Evolutionary conservation across 2,888 invertebrate species (phyloP).

Genomic region (Diachrysia chrysitis): DNA sequence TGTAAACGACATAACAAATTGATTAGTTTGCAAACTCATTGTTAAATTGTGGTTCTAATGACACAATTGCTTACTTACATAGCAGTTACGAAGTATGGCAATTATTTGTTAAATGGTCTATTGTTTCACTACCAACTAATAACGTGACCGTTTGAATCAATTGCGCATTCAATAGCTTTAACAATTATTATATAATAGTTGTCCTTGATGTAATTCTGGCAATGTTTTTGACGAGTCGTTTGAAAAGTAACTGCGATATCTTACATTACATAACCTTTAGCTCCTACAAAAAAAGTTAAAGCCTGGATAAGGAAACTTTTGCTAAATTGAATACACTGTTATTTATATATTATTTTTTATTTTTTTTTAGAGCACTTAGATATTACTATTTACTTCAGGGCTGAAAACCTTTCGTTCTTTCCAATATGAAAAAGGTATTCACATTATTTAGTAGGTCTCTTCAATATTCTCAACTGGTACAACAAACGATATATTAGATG

Average conservation of each 20-base stretch:
- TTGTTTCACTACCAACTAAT: constrained; percentile 12
- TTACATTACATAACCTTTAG: too few relatives aligned
- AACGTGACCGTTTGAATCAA: constrained; percentile 2
- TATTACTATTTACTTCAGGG: too few relatives aligned
- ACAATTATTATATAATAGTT: not conserved
- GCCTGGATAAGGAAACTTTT: too few relatives aligned
- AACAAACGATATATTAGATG: too few relatives aligned
- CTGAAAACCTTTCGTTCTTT: too few relatives aligned
- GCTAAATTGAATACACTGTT: too few relatives aligned
- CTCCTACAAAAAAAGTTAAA: too few relatives aligned
- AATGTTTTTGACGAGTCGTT: not conserved
- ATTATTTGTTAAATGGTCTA: constrained; percentile 22
- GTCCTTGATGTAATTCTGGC: not conserved
- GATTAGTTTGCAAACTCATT: constrained; percentile 42
- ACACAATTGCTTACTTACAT: constrained; percentile 38
- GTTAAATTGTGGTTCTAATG: constrained; percentile 43
- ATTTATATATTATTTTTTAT: too few relatives aligned
- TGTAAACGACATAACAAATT: constrained; percentile 36
- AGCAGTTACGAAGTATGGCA: constrained; percentile 10
- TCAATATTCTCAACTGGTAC: too few relatives aligned
- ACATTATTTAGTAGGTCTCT: too few relatives aligned
- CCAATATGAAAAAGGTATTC: too few relatives aligned
- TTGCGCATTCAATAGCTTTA: constrained; percentile 1
- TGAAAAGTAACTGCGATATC: not conserved
- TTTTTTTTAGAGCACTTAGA: too few relatives aligned